phyloP scores from a whole-genome alignment of 2,113 vertebrate genomes.

The Dipodomys ordii region DNA sequence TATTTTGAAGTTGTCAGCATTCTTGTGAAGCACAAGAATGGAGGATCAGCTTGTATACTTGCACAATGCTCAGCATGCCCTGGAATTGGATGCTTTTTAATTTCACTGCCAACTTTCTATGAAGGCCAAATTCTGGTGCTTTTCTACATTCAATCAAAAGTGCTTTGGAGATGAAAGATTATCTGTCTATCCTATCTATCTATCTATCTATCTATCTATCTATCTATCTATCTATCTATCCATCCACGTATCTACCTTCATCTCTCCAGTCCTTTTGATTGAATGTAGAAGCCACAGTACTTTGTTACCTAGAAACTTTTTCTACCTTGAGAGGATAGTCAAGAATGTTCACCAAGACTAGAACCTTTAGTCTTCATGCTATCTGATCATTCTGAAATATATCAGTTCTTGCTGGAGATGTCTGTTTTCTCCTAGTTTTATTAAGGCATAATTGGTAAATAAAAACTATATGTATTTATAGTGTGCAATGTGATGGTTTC shows the following conservation, averaged over 20 bases:
- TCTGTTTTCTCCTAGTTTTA: not conserved
- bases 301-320: not conserved
- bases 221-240: too few relatives aligned
- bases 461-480: not conserved
- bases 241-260: not conserved
- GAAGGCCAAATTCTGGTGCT: not conserved
- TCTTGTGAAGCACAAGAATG: accelerated
- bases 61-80: accelerated
- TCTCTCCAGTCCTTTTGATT: not conserved
- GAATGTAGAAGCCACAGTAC: not conserved
- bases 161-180: too few relatives aligned
- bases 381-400: not conserved
- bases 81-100: not conserved
- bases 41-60: accelerated
- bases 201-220: too few relatives aligned
- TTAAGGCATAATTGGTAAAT: not conserved
- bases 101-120: not conserved
- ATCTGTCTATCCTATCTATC: too few relatives aligned
- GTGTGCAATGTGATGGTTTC: not conserved
- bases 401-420: not conserved
- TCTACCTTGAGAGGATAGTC: not conserved
- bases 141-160: too few relatives aligned
- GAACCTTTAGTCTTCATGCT: not conserved
- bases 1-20: accelerated
- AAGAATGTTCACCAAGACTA: not conserved